These are phyloP conservation scores for Equus quagga DNA, from an alignment of 2,113 vertebrate genomes.

Conservation along the genomic window DNA sequence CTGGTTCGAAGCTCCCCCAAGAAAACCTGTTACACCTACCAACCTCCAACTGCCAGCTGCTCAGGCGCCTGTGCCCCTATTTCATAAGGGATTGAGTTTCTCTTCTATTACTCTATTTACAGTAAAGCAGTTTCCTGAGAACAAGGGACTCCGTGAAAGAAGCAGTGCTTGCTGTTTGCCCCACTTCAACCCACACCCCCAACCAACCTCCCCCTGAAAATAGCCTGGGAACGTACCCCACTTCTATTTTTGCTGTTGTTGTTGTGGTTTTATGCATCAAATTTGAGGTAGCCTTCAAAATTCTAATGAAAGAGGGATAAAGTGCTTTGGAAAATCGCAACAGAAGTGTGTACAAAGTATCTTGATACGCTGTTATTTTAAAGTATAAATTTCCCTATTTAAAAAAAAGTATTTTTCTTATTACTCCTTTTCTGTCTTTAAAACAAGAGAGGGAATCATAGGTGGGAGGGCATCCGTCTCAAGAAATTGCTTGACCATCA, in stretches of 20 bases:
- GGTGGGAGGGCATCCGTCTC: background rate
- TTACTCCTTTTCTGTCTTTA: slow-evolving; percentile 7
- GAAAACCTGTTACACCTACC: background rate
- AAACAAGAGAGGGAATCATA: background rate
- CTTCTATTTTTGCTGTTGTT: background rate
- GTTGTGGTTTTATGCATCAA: background rate
- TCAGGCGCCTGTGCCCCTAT: background rate
- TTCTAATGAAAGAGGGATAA: background rate
- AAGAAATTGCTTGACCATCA: background rate
- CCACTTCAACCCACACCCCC: rapidly evolving
- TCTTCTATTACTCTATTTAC: background rate
- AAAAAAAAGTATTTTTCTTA: background rate
- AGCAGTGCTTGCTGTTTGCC: background rate
- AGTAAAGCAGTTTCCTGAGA: background rate
- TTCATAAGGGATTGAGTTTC: background rate
- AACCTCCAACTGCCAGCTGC: background rate
- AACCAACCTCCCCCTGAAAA: background rate
- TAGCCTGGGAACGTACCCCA: background rate
- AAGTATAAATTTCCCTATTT: background rate
- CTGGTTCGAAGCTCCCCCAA: background rate
- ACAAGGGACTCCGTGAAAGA: background rate
- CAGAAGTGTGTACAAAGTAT: background rate
- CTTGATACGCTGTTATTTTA: background rate
- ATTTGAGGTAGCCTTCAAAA: background rate
- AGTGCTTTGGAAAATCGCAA: background rate